phyloP scores from a whole-genome alignment of 2,797 vertebrate genomes.

The Amblyopsis hoosieri region DNA sequence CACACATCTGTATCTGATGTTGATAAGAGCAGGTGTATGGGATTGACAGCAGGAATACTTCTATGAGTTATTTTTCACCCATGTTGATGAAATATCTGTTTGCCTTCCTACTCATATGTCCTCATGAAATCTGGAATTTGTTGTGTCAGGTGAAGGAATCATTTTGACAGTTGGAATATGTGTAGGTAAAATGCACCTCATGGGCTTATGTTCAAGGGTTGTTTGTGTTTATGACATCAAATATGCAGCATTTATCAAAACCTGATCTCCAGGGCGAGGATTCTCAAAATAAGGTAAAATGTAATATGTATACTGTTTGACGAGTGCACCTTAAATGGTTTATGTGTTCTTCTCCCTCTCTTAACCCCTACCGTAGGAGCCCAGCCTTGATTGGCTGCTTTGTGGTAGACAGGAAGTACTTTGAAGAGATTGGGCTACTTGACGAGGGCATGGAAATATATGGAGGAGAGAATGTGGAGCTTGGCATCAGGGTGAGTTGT shows the following conservation, averaged over 20 bases:
- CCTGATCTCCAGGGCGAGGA: neutral
- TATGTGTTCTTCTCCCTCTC: neutral
- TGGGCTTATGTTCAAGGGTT: constrained; percentile 17
- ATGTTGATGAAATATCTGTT: constrained; percentile 44
- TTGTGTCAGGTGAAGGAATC: constrained; percentile 16
- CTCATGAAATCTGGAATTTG: constrained; percentile 29
- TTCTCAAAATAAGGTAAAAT: too few species aligned
- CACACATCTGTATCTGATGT: constrained; percentile 44
- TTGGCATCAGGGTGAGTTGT: constrained; percentile 90
- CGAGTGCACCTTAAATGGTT: neutral
- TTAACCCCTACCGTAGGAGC: constrained; percentile 76
- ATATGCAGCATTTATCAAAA: constrained; percentile 20
- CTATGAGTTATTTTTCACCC: constrained; percentile 48
- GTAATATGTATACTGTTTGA: too few species aligned
- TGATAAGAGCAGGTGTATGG: constrained; percentile 43
- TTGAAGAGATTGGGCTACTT: constrained; percentile 92
- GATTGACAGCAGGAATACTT: constrained; percentile 54
- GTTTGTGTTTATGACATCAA: constrained; percentile 12
- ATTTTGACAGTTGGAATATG: constrained; percentile 35
- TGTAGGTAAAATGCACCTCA: constrained; percentile 27
- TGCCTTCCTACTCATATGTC: constrained; percentile 7
- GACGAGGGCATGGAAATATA: constrained; percentile 98
- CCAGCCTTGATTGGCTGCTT: constrained; percentile 97
- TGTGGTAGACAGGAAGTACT: constrained; percentile 93
- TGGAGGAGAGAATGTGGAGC: constrained; percentile 95